Conservation (phyloP, 2,888 invertebrate species). For the Euclidia mi region DNA sequence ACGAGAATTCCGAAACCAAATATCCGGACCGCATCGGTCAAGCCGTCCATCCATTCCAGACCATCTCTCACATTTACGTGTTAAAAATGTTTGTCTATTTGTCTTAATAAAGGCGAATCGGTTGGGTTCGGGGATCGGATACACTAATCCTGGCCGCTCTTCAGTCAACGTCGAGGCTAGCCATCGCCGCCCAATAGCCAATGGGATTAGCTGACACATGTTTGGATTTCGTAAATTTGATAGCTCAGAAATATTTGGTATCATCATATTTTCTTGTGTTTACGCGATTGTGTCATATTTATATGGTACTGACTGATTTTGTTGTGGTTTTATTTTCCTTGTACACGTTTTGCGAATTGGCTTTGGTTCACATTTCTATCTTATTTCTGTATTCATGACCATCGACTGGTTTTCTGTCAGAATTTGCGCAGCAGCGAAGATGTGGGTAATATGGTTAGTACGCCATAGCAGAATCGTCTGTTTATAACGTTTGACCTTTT, state of each 20-base stretch:
- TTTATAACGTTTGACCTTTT: no score
- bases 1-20: constrained; percentile 25
- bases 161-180: constrained; percentile 73
- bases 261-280: no score
- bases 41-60: constrained; percentile 38
- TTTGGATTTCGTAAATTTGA: constrained; percentile 58
- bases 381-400: no score
- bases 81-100: constrained; percentile 78
- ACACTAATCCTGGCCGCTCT: constrained; percentile 70
- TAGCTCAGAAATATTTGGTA: not conserved
- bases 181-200: constrained; percentile 59
- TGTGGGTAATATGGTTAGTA: no score
- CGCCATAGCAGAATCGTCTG: no score
- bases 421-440: no score
- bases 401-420: no score
- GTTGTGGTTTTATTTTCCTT: no score
- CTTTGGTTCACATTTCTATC: no score
- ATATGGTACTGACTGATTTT: no score
- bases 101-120: constrained; percentile 76
- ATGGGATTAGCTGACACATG: constrained; percentile 73
- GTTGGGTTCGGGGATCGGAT: constrained; percentile 65
- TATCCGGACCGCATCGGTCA: constrained; percentile 36
- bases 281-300: no score
- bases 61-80: constrained; percentile 62
- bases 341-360: no score